Percentiles rank a stretch among this genome's conserved stretches.
These are phyloP conservation scores for Protonibea diacanthus DNA, from an alignment of 2,797 vertebrate genomes.

Conservation along the genomic window DNA sequence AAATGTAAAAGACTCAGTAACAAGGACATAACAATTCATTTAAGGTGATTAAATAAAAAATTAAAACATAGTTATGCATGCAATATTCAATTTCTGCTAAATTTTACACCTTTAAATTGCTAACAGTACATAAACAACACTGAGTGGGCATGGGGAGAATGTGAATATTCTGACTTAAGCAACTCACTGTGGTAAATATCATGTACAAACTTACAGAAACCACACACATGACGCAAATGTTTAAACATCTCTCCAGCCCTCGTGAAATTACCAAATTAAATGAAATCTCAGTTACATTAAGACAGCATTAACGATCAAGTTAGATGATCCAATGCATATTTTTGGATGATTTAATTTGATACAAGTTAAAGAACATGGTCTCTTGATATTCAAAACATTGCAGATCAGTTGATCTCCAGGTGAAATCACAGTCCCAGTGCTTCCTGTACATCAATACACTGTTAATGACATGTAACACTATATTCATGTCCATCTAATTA, in stretches of 20 bases:
- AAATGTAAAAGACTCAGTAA: too few relatives aligned
- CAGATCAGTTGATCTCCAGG: conserved; percentile 55
- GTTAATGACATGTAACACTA: conserved; percentile 72
- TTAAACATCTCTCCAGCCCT: conserved; percentile 16
- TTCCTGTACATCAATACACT: conserved; percentile 71
- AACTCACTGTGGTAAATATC: neutral
- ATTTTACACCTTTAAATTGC: too few relatives aligned
- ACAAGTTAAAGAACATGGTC: conserved; percentile 43
- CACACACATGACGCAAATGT: neutral
- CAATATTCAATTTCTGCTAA: too few relatives aligned
- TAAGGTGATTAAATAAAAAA: too few relatives aligned
- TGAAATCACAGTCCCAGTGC: conserved; percentile 57
- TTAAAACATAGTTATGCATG: too few relatives aligned
- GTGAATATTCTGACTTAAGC: neutral
- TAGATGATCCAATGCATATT: conserved; percentile 66
- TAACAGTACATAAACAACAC: too few relatives aligned
- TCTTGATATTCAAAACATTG: conserved; percentile 48
- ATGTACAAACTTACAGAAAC: neutral
- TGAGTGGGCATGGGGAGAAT: neutral
- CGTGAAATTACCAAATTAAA: conserved; percentile 55
- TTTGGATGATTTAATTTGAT: conserved; percentile 62
- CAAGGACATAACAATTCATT: too few relatives aligned
- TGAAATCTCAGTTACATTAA: conserved; percentile 38
- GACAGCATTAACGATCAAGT: conserved; percentile 40
- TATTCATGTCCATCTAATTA: conserved; percentile 79